phyloP scores from a whole-genome alignment of 2,888 invertebrate species.

The Drosophila emarginata region DNA sequence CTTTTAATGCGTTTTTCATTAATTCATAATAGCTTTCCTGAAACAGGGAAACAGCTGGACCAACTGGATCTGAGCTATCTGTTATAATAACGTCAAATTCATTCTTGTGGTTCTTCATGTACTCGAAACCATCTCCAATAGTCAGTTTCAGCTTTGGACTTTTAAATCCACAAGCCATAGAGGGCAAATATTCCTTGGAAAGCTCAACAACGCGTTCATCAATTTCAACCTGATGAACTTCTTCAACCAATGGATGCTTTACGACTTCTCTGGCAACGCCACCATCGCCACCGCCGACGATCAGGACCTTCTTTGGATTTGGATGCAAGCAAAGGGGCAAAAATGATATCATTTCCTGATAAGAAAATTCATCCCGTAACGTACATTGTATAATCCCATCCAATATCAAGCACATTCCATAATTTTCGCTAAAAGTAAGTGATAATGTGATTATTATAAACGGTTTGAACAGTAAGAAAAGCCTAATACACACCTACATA shows the following conservation, averaged over 20 bases:
- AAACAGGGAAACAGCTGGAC: constrained; percentile 87
- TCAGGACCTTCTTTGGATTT: constrained; percentile 94
- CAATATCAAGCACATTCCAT: constrained; percentile 93
- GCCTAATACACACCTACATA: too few relatives aligned
- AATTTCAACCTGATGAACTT: constrained; percentile 96
- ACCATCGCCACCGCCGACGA: constrained; percentile 99
- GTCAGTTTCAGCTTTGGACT: constrained; percentile 91
- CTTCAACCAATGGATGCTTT: constrained; percentile 94
- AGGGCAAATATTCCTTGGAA: constrained; percentile 93
- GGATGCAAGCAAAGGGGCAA: constrained; percentile 95
- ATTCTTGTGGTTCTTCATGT: constrained; percentile 91
- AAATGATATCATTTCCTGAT: constrained; percentile 99
- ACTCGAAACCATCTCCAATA: constrained; percentile 97
- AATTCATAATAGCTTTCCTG: constrained; percentile 91
- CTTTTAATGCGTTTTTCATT: constrained; percentile 91
- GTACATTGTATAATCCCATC: constrained; percentile 99
- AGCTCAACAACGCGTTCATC: constrained; percentile 95
- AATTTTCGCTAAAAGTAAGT: constrained; percentile 69
- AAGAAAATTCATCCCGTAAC: constrained; percentile 97
- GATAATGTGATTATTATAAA: background rate
- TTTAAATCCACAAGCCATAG: constrained; percentile 94
- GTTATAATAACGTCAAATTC: constrained; percentile 99
- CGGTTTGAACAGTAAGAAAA: too few relatives aligned
- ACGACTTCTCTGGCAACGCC: constrained; percentile 97
- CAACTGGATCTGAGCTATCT: constrained; percentile 98